These are phyloP conservation scores for Calidris pygmaea DNA, from an alignment of 2,113 vertebrate genomes.

Conservation along the genomic window DNA sequence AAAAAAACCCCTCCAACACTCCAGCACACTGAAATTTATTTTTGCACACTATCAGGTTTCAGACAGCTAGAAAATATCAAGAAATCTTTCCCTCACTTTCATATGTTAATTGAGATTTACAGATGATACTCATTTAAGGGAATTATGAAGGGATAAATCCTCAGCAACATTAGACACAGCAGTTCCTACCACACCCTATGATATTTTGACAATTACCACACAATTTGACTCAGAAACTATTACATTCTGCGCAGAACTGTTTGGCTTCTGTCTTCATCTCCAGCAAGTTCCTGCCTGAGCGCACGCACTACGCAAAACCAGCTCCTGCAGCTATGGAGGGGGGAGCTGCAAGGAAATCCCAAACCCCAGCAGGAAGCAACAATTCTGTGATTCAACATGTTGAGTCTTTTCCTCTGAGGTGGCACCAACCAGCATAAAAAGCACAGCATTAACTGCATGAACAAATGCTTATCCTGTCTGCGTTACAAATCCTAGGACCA, in stretches of 20 bases:
- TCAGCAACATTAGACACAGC: not conserved
- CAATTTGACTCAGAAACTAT: constrained; percentile 28
- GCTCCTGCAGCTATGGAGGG: not conserved
- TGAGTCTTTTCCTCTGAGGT: not conserved
- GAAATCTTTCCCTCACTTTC: not conserved
- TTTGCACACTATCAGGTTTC: not conserved
- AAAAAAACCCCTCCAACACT: not conserved
- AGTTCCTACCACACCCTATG: constrained; percentile 2
- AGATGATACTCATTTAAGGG: not conserved
- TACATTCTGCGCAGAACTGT: not conserved
- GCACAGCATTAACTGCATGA: not conserved
- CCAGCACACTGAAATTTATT: not conserved
- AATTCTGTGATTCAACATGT: not conserved
- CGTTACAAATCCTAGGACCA: not conserved
- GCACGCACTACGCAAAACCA: not conserved
- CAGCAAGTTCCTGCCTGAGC: not conserved
- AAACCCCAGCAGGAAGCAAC: constrained; percentile 26
- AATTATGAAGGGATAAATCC: not conserved
- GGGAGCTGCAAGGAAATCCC: constrained; percentile 42
- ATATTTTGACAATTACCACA: constrained; percentile 11
- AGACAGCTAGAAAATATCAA: not conserved
- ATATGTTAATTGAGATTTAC: not conserved
- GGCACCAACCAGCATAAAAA: not conserved
- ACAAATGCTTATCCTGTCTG: not conserved
- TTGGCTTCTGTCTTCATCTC: constrained; percentile 2